Evolutionary conservation across 2,797 vertebrate genomes (phyloP), one percentile per base, ranked within the genome.

Genomic region (Tapera naevia): DNA sequence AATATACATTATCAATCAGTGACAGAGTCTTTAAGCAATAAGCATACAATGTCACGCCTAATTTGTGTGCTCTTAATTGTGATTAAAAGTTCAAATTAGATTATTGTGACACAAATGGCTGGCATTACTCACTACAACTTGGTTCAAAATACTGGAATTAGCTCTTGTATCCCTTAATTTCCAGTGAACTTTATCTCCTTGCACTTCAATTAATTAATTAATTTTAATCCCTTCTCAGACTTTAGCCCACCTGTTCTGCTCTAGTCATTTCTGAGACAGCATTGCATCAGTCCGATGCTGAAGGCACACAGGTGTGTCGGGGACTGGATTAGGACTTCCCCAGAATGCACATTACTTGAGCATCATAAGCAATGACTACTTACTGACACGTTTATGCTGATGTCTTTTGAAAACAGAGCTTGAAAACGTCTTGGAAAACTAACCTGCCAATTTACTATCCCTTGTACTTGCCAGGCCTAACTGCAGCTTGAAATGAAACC

Each of bases 1-100:
- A 96, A 97, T 95, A 96, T 9, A 88, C 83, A 80, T 91, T 94
- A 97, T 96, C 93, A 87, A 90, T 96, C 95, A 96, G 93, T 82
- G 95, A 90, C 96, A 97, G 80, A 70, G 71, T 32, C 80, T 74
- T 86, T 74, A 71, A 74, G 90, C 78, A 97, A 87, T 85, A 80
- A 86, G 82, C 91, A 89, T 78, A 96, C 89, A 90, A 89, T 58
- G 89, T 79, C 94, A 94, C n/a, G 91, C 88, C 91, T 95, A 97
- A 97, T 94, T 96, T 94, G 78, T 88, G 69, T 73, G 75, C 74
- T 81, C 74, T 94, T 96, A 95, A 96, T 91, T 95, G 91, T 91
- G 94, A 97, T 96, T 91, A 94, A 96, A 97, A 94, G 93, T 94
- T 93, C 91, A 86, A 74, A 94, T 96, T 86, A 91, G 71, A 89